Conservation (phyloP, 1,140 invertebrate species). For the Mesaphorura yosii region DNA sequence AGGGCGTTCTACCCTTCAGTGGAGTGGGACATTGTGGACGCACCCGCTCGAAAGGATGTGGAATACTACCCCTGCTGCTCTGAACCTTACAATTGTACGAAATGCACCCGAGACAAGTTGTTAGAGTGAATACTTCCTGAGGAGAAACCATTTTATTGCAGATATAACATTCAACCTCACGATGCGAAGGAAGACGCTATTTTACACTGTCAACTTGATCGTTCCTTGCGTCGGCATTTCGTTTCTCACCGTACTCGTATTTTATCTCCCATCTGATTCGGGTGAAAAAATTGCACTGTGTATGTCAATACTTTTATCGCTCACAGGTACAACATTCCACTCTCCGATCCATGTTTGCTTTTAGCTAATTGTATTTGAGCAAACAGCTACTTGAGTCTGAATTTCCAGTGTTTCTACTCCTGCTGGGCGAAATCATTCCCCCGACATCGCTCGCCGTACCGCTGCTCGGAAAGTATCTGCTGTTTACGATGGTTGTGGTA, state of each 20-base stretch:
- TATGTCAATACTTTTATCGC: conserved; percentile 93
- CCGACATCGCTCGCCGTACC: conserved; percentile 96
- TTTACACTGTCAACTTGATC: conserved; percentile 83
- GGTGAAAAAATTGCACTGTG: conserved; percentile 90
- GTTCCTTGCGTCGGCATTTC: conserved; percentile 83
- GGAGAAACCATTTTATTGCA: no score
- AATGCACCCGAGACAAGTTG: no score
- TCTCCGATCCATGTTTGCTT: no score
- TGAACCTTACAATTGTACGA: no score
- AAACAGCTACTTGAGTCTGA: no score
- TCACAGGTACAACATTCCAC: no score
- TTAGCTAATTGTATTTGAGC: no score
- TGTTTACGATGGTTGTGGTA: conserved; percentile 97
- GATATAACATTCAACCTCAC: conserved; percentile 94
- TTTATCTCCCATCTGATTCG: conserved; percentile 89
- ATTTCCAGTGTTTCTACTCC: conserved; percentile 95
- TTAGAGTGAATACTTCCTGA: no score
- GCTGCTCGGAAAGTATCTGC: conserved; percentile 85
- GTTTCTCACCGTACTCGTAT: conserved; percentile 86
- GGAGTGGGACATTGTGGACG: conserved; percentile 89
- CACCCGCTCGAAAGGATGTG: conserved; percentile 73
- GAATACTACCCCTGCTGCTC: conserved; percentile 40
- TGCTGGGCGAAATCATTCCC: conserved; percentile 93
- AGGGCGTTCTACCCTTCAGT: conserved; percentile 85
- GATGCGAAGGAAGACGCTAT: conserved; percentile 81